Base-by-base conservation (phyloP, 1,140 invertebrate species). In the Campoletis sonorensis region DNA sequence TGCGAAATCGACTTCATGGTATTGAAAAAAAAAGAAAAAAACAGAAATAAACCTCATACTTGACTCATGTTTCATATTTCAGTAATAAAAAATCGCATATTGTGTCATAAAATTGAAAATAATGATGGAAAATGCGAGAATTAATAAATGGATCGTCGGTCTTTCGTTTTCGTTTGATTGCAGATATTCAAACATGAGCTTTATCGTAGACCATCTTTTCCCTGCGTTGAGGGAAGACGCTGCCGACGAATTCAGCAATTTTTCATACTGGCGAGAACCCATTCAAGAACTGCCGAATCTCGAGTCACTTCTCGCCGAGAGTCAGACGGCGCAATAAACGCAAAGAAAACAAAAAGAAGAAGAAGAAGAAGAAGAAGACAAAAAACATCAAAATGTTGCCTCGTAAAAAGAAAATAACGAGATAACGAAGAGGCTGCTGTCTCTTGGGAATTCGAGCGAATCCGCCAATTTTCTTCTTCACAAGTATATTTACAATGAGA, bases 151-250 rank as follows among this genome's bases (percentile, higher is more conserved):
- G n/a, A 18, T 8, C 13, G 40, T 45, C 5, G 40, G 7, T 45
- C 11, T 45, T 45, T 45, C n/a, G 8, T 45, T 81, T 83, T 85
- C 85, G 81, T 88, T 87, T 88, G 68, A 51, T 93, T 94, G 11
- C 93, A 98, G 97, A 87, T 99, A 99, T 92, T 96, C 95, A 68
- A 96, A 96, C 89, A 96, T 99, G 95, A 97, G 96, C 83, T 96
- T 97, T 91, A 95, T 98, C 80, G 97, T 98, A 61, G 98, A 99
- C 92, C 97, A 98, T 92, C 94, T 99, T 89, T 99, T 98, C 90
- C 98, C 98, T 79, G 94, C 94, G 23, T 93, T 94, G 82, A 92
- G 93, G 67, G 94, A 94, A 84, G 95, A 96, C 79, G 94, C 94
- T 4, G 94, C 94, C 27, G 95, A 95, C 86, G 97, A 98, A 89